Evolutionary conservation across 2,888 invertebrate genomes (phyloP).

Genomic region (Lasiommata megera): DNA sequence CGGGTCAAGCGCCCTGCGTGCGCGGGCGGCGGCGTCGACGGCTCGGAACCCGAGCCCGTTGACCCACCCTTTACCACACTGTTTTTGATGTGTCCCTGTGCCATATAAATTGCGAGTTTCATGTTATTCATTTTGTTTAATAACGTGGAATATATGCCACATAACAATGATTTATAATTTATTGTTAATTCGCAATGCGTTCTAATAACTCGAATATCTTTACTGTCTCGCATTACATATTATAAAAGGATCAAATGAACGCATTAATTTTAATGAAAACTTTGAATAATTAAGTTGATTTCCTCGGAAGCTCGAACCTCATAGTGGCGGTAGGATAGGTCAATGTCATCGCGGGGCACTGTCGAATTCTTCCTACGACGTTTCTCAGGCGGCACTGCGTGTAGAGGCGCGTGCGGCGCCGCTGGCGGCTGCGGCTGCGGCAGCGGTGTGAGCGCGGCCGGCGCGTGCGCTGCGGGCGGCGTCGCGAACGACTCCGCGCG

Average conservation of each 20-base stretch:
- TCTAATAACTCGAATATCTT: not conserved
- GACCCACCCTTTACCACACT: conserved; percentile 52
- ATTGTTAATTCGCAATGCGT: not conserved
- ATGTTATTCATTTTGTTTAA: too few relatives aligned
- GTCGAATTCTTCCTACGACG: conserved; percentile 67
- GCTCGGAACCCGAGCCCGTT: conserved; percentile 74
- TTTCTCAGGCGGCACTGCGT: conserved; percentile 50
- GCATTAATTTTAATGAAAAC: too few relatives aligned
- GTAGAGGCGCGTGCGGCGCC: conserved; percentile 50
- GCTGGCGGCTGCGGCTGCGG: conserved; percentile 38
- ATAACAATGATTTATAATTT: too few relatives aligned
- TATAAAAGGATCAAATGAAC: too few relatives aligned
- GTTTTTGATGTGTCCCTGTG: conserved; percentile 61
- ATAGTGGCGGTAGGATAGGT: conserved; percentile 65
- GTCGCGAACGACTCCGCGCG: conserved; percentile 70
- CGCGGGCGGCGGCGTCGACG: conserved; percentile 75
- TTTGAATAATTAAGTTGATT: too few relatives aligned
- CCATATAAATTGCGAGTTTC: not conserved
- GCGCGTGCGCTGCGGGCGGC: conserved; percentile 62
- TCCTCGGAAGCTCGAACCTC: conserved; percentile 47
- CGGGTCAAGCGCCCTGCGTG: conserved; percentile 68
- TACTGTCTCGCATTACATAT: too few relatives aligned
- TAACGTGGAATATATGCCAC: too few relatives aligned
- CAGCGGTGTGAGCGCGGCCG: conserved; percentile 53
- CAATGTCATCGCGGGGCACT: conserved; percentile 63